A percentile compares a stretch with the other conserved stretches of the same genome.
Evolutionary conservation across 2,888 invertebrate species (phyloP).

Genomic region (Cheilosia soror): DNA sequence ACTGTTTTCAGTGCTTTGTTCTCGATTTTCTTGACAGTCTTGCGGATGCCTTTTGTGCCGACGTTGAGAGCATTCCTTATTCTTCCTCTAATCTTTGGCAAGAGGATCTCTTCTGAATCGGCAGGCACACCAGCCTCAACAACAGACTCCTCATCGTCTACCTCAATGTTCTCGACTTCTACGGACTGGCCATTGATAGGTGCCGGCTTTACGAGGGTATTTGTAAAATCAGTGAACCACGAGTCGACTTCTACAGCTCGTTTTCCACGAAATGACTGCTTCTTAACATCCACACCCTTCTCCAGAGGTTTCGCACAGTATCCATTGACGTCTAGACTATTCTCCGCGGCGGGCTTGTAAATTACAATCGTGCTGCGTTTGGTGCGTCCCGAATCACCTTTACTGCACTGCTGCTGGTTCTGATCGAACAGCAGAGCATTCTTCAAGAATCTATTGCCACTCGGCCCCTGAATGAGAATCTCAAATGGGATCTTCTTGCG

Average conservation of each 20-base stretch:
- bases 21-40: conserved; percentile 50
- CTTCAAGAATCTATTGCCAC: conserved; percentile 80
- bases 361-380: conserved; percentile 81
- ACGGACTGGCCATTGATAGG: conserved; percentile 72
- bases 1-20: conserved; percentile 47
- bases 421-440: conserved; percentile 81
- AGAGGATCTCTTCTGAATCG: not conserved
- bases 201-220: conserved; percentile 80
- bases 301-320: conserved; percentile 71
- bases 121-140: not conserved
- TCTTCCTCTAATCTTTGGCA: conserved; percentile 55
- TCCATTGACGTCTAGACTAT: conserved; percentile 40
- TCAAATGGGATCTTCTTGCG: conserved; percentile 80
- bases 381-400: conserved; percentile 73
- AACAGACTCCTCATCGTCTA: not conserved
- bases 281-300: conserved; percentile 1
- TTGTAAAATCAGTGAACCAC: conserved; percentile 81
- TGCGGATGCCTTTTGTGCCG: conserved; percentile 44
- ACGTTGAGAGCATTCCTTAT: conserved; percentile 41
- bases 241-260: conserved; percentile 79
- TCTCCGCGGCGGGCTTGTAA: conserved; percentile 79
- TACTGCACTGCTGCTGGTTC: conserved; percentile 73
- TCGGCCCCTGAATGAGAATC: conserved; percentile 83
- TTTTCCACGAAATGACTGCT: conserved; percentile 76
- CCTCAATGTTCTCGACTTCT: conserved; percentile 1